These are phyloP conservation scores for Ectemnius lituratus DNA, from an alignment of 2,888 invertebrate genomes.

Conservation along the genomic window DNA sequence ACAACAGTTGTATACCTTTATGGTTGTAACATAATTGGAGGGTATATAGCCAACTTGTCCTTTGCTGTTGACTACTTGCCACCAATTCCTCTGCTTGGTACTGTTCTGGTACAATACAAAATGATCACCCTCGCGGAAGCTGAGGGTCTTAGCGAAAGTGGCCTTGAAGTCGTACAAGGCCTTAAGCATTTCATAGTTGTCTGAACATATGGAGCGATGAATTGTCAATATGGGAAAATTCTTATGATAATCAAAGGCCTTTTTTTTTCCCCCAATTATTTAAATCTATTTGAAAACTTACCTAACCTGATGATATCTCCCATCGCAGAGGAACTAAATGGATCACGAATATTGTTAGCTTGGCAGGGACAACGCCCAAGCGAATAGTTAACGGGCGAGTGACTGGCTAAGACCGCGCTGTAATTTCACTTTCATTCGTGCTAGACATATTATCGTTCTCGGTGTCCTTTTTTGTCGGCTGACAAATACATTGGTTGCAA, in stretches of 20 bases:
- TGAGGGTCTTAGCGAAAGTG: constrained; percentile 89
- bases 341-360: constrained; percentile 31
- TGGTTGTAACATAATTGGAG: constrained; percentile 90
- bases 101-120: constrained; percentile 89
- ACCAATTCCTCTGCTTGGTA: constrained; percentile 91
- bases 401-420: constrained; percentile 49
- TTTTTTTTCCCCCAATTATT: neutral
- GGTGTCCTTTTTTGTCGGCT: constrained; percentile 33
- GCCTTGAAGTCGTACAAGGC: constrained; percentile 92
- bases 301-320: constrained; percentile 74
- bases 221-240: neutral
- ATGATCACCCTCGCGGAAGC: constrained; percentile 88
- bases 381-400: constrained; percentile 53
- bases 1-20: constrained; percentile 82
- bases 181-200: constrained; percentile 89
- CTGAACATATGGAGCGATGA: constrained; percentile 72
- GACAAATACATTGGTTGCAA: constrained; percentile 10
- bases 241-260: neutral
- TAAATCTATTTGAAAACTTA: constrained; percentile 56
- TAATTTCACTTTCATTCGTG: constrained; percentile 70
- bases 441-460: constrained; percentile 59
- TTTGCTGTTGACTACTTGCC: constrained; percentile 91
- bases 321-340: constrained; percentile 61
- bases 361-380: constrained; percentile 66
- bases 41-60: constrained; percentile 92